Base-by-base conservation (phyloP, 2,888 invertebrate species). In the Cremastinae sp. region DNA sequence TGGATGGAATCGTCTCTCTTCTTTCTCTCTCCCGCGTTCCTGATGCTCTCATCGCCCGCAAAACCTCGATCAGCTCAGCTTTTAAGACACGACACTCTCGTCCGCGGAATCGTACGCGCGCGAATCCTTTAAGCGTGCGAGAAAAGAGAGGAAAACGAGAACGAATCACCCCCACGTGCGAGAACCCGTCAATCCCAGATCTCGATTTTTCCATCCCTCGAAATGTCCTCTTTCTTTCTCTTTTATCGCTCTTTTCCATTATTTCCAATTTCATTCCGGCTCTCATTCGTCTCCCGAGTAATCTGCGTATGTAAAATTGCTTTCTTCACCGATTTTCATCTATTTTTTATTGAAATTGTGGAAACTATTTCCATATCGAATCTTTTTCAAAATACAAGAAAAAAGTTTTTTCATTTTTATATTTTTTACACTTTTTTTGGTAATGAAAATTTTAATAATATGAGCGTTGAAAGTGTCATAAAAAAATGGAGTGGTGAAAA, bases 51-150 rank as follows among this genome's bases (percentile, higher is more conserved):
- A 65, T 79, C 76, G 79, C 75, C 68, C 65, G 70, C 12, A 55
- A 45, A 68, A 59, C 74, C 76, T 76, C 70, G 62, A 74, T 73
- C 58, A 71, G 28, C 43, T 62, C 55, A 78, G 81, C 85, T 83
- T 84, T 88, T 86, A 87, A 89, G 88, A 88, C 84, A 86, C 83
- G 12, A 55, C 85, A 10, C 53, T 41, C 47, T 37, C 45, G 43
- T 56, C 16, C 39, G 14, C 39, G 37, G 12, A 18, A n/a, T 20
- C 43, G 18, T 51, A 43, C 28, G 53, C 12, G 4, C 45, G 41
- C 47, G 43, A 69, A 45, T 20, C 28, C 70, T 37, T 12, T 22
- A 43, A 58, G 10, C 62, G 72, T 70, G 39, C 39, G 65, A 74
- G 65, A 61, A 65, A 70, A 77, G 68, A 77, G 53, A 39, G 53